Conservation (phyloP, 2,113 vertebrate species). For the Neopipo cinnamomea region DNA sequence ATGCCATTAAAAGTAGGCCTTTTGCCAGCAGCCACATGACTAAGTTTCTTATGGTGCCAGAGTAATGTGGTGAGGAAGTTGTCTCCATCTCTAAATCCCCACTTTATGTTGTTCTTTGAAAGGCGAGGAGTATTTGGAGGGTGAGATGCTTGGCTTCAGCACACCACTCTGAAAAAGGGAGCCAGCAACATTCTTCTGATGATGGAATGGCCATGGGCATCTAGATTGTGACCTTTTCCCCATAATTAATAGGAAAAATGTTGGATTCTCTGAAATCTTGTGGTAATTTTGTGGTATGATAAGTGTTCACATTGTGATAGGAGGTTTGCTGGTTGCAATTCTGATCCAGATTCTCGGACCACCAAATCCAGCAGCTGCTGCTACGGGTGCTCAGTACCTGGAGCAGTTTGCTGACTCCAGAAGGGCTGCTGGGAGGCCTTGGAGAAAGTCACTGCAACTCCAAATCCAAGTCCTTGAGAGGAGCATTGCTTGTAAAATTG, state of each 20-base stretch:
- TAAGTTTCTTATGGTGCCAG: neutral
- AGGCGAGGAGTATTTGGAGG: neutral
- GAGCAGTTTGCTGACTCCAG: neutral
- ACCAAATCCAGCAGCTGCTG: fast-evolving
- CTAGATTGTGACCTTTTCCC: fast-evolving
- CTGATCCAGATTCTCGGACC: neutral
- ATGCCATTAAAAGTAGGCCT: neutral
- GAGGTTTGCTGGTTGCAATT: neutral
- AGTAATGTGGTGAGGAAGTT: neutral
- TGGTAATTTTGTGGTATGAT: neutral
- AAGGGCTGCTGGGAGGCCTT: neutral
- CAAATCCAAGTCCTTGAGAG: neutral
- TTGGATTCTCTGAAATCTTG: neutral
- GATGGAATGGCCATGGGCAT: neutral
- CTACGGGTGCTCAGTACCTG: neutral
- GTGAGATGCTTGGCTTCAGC: neutral
- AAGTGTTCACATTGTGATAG: fast-evolving
- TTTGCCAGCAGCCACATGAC: neutral
- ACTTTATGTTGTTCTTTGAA: neutral
- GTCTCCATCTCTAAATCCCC: neutral
- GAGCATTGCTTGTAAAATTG: fast-evolving
- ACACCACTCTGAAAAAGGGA: neutral
- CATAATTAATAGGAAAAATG: neutral
- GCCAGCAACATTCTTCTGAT: neutral
- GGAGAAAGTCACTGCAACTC: neutral